Base-by-base conservation (phyloP, 2,888 invertebrate genomes). In the Oligia strigilis region DNA sequence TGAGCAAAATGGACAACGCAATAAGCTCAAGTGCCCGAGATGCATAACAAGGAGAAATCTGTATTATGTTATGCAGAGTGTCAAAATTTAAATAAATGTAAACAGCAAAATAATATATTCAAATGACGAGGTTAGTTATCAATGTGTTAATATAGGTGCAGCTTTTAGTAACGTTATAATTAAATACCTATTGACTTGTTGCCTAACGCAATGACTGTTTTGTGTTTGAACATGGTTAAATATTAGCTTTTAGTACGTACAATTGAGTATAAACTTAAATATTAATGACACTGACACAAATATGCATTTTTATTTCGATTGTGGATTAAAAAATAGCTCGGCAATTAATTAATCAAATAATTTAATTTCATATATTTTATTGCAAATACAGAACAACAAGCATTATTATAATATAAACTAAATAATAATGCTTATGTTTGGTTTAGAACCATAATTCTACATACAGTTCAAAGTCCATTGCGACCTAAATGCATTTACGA, bases 1-100 rank as follows among this genome's bases (percentile, higher is more conserved):
- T 62, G 55, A 62, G 66, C 40, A 40, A 82, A 81, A 82, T 49
- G 66, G 40, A 67, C 71, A 62, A 55, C 19, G 46, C 36, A 82
- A 82, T 75, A 55, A 67, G 14, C 36, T n/a, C 75, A 46, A 81
- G 58, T 66, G 36, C 36, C 52, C 13, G 71, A 46, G 23, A 66
- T 29, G 40, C 62, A 46, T 49, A 64, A 40, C 62, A 55, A 72
- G 40, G 23, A 72, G 23, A 55, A 72, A 52, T 67, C 43, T 71
- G 49, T 70, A 40, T 70, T 13, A 64, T 9, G 14, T 43, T 55
- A 66, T 40, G 43, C 46, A 71, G 55, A 76, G 52, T 81, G 60
- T 29, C 43, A 29, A 36, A 43, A n/a, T 46, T 58, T 0, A 46
- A 62, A 43, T 60, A 52, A 29, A 79, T 75, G 17, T 49, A 19